A percentile compares a stretch with the other conserved stretches of the same genome.
phyloP scores from a whole-genome alignment of 2,113 vertebrate genomes.

The Tricholaema leucomelas region DNA sequence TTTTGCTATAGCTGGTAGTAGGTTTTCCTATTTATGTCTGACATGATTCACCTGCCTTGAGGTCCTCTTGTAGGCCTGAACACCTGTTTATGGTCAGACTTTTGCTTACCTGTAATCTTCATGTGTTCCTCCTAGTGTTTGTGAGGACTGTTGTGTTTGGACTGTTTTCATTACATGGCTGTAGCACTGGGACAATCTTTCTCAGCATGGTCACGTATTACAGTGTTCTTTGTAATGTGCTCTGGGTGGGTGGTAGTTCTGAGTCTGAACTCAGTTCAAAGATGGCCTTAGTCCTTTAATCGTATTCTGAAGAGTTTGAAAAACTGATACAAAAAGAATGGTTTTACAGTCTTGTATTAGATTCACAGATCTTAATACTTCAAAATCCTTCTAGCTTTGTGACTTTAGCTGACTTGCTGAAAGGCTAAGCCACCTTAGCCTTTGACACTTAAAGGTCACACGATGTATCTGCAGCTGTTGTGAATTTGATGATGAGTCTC shows the following conservation, averaged over 20 bases:
- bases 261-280: not conserved
- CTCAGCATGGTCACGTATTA: not conserved
- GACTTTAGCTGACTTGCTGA: not conserved
- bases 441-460: not conserved
- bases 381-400: not conserved
- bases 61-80: not conserved
- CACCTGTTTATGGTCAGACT: not conserved
- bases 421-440: not conserved
- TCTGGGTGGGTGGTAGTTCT: not conserved
- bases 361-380: not conserved
- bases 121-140: not conserved
- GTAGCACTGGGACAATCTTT: not conserved
- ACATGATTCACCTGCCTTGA: accelerated
- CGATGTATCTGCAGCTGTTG: not conserved
- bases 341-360: not conserved
- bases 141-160: not conserved
- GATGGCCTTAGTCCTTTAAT: not conserved
- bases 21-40: not conserved
- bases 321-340: not conserved
- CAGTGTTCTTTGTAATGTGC: accelerated
- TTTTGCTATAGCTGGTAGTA: not conserved
- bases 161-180: not conserved
- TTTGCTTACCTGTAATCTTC: not conserved
- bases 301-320: not conserved
- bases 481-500: not conserved